phyloP scores from a whole-genome alignment of 2,888 invertebrate genomes.

The Mesodorylaimus sp. region DNA sequence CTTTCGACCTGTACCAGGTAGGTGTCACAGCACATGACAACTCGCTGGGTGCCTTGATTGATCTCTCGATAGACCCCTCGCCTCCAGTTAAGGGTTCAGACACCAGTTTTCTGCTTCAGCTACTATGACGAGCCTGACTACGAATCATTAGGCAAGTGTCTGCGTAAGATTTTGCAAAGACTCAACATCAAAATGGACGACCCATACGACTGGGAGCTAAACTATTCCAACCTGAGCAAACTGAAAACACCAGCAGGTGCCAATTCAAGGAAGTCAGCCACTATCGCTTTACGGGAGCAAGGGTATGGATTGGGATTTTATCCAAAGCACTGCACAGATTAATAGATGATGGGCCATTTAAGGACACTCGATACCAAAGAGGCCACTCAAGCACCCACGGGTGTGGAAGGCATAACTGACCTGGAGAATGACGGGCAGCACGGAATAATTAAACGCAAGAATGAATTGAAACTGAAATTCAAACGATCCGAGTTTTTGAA shows the following conservation, averaged over 20 bases:
- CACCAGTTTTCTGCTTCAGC: slow-evolving; percentile 39
- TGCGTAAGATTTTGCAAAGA: slow-evolving; percentile 9
- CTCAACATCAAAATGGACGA: slow-evolving; percentile 22
- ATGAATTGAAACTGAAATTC: slow-evolving; percentile 23
- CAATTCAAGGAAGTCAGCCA: too few species aligned
- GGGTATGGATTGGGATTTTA: too few species aligned
- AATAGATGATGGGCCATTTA: too few species aligned
- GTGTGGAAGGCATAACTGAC: too few species aligned
- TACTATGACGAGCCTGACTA: slow-evolving; percentile 95
- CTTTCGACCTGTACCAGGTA: too few species aligned
- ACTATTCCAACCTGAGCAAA: slow-evolving; percentile 23
- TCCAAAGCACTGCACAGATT: too few species aligned
- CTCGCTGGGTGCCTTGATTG: background rate
- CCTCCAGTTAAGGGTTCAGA: background rate
- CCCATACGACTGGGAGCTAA: slow-evolving; percentile 28
- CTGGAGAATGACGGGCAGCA: background rate
- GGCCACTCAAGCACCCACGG: background rate
- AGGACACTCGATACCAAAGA: too few species aligned
- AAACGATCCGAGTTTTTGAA: slow-evolving; percentile 29
- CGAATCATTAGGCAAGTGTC: slow-evolving; percentile 46
- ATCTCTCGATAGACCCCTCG: background rate
- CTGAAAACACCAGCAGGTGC: too few species aligned
- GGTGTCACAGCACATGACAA: too few species aligned
- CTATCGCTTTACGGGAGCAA: background rate
- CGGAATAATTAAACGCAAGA: background rate